A percentile compares a stretch with the other conserved stretches of the same genome.
Evolutionary conservation across 1,140 invertebrate species (phyloP).

Genomic region (Calosoma granatense): DNA sequence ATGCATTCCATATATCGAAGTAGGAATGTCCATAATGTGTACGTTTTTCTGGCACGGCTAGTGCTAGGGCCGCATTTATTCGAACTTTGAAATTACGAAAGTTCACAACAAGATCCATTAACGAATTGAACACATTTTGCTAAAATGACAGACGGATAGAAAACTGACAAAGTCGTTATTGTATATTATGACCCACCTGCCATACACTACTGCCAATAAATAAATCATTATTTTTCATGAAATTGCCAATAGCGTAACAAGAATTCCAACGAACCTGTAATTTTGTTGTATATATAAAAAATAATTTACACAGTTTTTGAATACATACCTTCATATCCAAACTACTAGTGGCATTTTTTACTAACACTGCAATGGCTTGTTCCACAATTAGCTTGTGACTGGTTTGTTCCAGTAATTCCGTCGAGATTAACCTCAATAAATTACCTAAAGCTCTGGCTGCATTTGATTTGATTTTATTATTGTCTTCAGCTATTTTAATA

Average conservation of each 20-base stretch:
- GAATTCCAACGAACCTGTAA: conserved; percentile 83
- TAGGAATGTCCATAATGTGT: conserved; percentile 50
- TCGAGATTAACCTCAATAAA: conserved; percentile 53
- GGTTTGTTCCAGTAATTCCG: conserved; percentile 38
- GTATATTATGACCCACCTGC: conserved; percentile 36
- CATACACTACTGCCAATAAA: conserved; percentile 39
- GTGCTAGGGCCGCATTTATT: conserved; percentile 68
- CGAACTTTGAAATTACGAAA: conserved; percentile 58
- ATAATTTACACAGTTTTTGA: too few species aligned
- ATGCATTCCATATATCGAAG: conserved; percentile 51
- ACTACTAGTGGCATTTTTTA: conserved; percentile 53
- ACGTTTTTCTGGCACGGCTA: conserved; percentile 48
- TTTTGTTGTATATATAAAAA: too few species aligned
- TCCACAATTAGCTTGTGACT: conserved; percentile 39
- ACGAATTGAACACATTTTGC: conserved; percentile 16
- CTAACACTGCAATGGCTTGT: conserved; percentile 47
- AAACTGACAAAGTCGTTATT: too few species aligned
- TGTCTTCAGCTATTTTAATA: conserved; percentile 52
- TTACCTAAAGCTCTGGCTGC: conserved; percentile 71
- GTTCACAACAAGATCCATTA: conserved; percentile 39
- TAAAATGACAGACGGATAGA: background rate
- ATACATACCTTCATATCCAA: conserved; percentile 63
- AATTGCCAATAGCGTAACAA: conserved; percentile 73
- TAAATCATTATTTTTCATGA: conserved; percentile 54
- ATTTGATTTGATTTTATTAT: conserved; percentile 73